These are phyloP conservation scores for Epinephelus cyanopodus DNA, from an alignment of 2,113 vertebrate species.

Conservation along the genomic window DNA sequence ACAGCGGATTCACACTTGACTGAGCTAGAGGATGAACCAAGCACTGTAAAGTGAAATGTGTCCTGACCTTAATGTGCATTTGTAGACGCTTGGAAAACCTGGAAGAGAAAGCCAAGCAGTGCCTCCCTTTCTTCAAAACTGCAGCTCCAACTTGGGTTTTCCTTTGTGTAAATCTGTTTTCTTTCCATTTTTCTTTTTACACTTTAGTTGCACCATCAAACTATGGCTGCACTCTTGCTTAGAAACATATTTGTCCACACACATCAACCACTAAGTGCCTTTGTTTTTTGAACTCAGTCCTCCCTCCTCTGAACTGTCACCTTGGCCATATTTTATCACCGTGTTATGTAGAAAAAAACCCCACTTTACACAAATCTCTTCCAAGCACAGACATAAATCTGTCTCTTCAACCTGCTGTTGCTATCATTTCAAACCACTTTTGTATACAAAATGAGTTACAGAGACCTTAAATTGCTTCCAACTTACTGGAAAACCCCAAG, in stretches of 20 bases:
- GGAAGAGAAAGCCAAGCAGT: neutral
- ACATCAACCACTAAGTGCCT: slow-evolving; percentile 14
- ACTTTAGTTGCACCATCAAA: neutral
- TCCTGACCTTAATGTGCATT: neutral
- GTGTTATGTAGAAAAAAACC: neutral
- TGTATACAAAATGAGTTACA: slow-evolving; percentile 11
- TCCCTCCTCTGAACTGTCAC: slow-evolving; percentile 23
- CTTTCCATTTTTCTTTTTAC: neutral
- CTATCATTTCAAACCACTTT: neutral
- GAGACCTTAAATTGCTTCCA: slow-evolving; percentile 7
- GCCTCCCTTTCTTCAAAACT: neutral
- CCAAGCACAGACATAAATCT: slow-evolving; percentile 18
- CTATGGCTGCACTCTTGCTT: neutral
- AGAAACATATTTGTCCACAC: slow-evolving; percentile 16
- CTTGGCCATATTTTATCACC: slow-evolving; percentile 22
- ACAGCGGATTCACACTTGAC: slow-evolving; percentile 18
- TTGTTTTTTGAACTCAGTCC: slow-evolving; percentile 1
- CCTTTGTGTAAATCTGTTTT: neutral
- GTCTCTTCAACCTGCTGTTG: neutral
- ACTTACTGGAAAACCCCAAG: slow-evolving; percentile 91
- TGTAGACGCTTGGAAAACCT: slow-evolving; percentile 4
- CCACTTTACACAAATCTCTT: neutral
- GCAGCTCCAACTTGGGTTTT: neutral
- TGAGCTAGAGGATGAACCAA: slow-evolving; percentile 4
- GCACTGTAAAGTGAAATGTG: neutral